Evolutionary conservation across 2,888 invertebrate genomes (phyloP).

Genomic region (Electrophaes corylata): DNA sequence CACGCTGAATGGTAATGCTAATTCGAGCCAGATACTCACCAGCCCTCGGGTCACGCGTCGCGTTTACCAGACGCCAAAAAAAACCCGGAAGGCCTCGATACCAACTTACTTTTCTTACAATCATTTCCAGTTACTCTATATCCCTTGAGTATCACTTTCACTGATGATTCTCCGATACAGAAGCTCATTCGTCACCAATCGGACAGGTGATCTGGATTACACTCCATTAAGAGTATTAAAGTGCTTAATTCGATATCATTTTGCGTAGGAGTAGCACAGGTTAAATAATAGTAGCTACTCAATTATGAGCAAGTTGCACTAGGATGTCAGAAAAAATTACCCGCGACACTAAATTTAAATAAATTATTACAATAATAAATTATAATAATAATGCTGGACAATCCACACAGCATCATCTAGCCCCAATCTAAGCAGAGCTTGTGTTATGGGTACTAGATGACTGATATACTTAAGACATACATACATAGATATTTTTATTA

Average conservation of each 20-base stretch:
- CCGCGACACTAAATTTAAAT: too few species aligned
- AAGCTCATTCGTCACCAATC: conserved; percentile 70
- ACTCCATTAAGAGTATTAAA: conserved; percentile 40
- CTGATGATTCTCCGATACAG: conserved; percentile 68
- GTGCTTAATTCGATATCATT: conserved; percentile 76
- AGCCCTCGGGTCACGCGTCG: too few species aligned
- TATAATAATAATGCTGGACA: too few species aligned
- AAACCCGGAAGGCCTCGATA: neutral
- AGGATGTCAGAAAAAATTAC: neutral
- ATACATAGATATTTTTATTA: too few species aligned
- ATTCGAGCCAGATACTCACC: too few species aligned
- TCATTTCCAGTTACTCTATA: conserved; percentile 27
- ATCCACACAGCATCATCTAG: too few species aligned
- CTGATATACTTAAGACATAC: too few species aligned
- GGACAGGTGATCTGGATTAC: conserved; percentile 69
- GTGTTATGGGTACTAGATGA: too few species aligned
- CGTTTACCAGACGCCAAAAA: too few species aligned
- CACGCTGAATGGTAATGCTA: too few species aligned
- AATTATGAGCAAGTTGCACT: neutral
- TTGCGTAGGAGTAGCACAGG: conserved; percentile 39
- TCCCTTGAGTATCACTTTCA: conserved; percentile 70
- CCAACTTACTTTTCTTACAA: neutral
- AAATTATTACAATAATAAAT: too few species aligned
- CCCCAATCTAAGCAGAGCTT: too few species aligned
- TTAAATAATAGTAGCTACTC: neutral